Base-by-base conservation (phyloP, 2,888 invertebrate genomes). In the Tortricodes alternella region DNA sequence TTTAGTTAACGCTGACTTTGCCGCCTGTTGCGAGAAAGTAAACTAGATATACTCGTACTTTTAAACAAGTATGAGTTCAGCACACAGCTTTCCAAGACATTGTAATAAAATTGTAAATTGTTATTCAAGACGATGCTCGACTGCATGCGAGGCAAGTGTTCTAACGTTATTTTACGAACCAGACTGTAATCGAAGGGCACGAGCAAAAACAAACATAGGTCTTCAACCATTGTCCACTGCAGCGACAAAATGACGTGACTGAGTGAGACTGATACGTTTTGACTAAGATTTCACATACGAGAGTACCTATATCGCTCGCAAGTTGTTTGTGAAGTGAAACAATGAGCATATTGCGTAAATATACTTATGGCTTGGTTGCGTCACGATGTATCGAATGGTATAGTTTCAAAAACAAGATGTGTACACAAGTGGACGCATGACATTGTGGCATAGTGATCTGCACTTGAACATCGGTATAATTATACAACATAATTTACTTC, bases 331-430 rank as follows among this genome's bases (percentile, higher is more conserved):
- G 61, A 62, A 68, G 63, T 61, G 68, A 71, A 67, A 80, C 79
- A 80, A 80, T 80, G 70, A 71, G 46, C 41, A 60, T 64, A 66
- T 79, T 79, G 75, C 76, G 78, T 76, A 76, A 77, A 76, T 74
- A 77, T 66, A 68, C 43, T 74, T 74, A 76, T 73, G 66, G 62
- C 49, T 56, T 49, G 53, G 70, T 86, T 85, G 79, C 88, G 86
- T 87, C 88, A 86, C 74, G 69, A 72, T 75, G 72, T 75, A 74
- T 69, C 68, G 78, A 83, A 76, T 76, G 73, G 76, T 78, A 73
- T 76, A 70, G 76, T 70, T 80, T 85, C 76, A 74, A 86, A 83
- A 87, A 89, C 86, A 87, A 75, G 67, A 64, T 87, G 81, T 89
- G 85, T 82, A 82, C 78, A 81, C 88, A 89, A 89, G 83, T 89